Evolutionary conservation across 1,140 invertebrate genomes (phyloP).

Genomic region (Zaprionus taronus): DNA sequence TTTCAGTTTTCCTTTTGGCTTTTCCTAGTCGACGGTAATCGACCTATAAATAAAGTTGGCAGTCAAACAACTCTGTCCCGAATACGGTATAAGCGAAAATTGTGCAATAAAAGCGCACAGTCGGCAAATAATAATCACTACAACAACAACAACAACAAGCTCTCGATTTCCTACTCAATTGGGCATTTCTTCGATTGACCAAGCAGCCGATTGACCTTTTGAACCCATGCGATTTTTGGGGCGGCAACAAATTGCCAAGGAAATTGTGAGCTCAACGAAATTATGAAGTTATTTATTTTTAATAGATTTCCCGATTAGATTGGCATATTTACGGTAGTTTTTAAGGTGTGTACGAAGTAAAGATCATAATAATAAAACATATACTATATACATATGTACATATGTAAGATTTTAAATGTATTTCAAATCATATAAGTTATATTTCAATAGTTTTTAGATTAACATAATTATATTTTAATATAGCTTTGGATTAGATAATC

Average conservation of each 20-base stretch:
- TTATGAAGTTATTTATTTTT: constrained; percentile 21
- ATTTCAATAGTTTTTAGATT: too few species aligned
- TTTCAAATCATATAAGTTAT: too few species aligned
- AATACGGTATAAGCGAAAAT: constrained; percentile 70
- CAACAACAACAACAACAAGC: constrained; percentile 32
- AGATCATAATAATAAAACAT: background rate
- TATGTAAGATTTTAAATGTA: too few species aligned
- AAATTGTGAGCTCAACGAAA: constrained; percentile 14
- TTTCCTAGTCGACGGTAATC: constrained; percentile 56
- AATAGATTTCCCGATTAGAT: constrained; percentile 8
- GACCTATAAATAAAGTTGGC: constrained; percentile 81
- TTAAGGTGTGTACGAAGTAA: background rate
- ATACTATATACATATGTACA: too few species aligned
- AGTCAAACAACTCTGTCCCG: constrained; percentile 63
- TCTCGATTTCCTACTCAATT: constrained; percentile 51
- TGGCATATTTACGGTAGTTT: background rate
- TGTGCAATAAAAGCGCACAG: constrained; percentile 71
- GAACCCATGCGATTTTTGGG: constrained; percentile 20
- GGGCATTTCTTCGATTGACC: constrained; percentile 40
- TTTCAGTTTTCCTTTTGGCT: constrained; percentile 37
- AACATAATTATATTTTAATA: too few species aligned
- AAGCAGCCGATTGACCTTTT: constrained; percentile 45
- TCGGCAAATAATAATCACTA: constrained; percentile 59
- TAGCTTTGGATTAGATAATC: too few species aligned
- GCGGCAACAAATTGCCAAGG: background rate